Percentiles rank a stretch among this genome's conserved stretches.
Evolutionary conservation across 2,888 invertebrate species (phyloP).

Genomic region (Rotaria socialis): DNA sequence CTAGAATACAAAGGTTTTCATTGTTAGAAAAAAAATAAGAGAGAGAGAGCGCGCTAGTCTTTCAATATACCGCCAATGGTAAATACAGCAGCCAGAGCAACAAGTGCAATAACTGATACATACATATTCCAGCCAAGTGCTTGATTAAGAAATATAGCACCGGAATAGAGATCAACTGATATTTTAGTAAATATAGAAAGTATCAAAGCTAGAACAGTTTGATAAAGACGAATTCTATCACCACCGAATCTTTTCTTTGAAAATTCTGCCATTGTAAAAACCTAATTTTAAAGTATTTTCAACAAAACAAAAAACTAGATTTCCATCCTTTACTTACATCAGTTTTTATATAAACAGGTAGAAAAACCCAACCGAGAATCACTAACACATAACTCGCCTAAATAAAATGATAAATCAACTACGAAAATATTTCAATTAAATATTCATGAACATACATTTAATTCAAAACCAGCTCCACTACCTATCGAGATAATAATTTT

Average conservation of each 20-base stretch:
- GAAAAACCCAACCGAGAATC: constrained; percentile 63
- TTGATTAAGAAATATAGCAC: constrained; percentile 63
- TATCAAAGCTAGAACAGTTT: constrained; percentile 62
- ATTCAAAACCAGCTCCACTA: constrained; percentile 59
- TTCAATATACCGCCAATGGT: constrained; percentile 60
- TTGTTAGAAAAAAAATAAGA: no score
- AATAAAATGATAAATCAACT: constrained; percentile 48
- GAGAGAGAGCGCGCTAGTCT: no score
- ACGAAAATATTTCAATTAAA: neutral
- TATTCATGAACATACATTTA: constrained; percentile 54
- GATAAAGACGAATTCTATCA: constrained; percentile 62
- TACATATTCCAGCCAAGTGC: constrained; percentile 62
- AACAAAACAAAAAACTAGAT: no score
- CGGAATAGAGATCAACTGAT: constrained; percentile 63
- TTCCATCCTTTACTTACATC: constrained; percentile 54
- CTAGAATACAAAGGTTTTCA: constrained; percentile 50
- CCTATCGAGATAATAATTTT: neutral
- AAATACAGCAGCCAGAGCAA: constrained; percentile 62
- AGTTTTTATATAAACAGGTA: constrained; percentile 63
- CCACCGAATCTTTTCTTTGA: constrained; percentile 63
- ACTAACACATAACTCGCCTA: constrained; percentile 62
- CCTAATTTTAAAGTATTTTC: constrained; percentile 50
- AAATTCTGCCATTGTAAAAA: constrained; percentile 64
- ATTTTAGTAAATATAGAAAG: constrained; percentile 64
- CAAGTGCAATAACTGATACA: constrained; percentile 60